These are phyloP conservation scores for Cantharis lateralis DNA, from an alignment of 2,888 invertebrate genomes.

Conservation along the genomic window DNA sequence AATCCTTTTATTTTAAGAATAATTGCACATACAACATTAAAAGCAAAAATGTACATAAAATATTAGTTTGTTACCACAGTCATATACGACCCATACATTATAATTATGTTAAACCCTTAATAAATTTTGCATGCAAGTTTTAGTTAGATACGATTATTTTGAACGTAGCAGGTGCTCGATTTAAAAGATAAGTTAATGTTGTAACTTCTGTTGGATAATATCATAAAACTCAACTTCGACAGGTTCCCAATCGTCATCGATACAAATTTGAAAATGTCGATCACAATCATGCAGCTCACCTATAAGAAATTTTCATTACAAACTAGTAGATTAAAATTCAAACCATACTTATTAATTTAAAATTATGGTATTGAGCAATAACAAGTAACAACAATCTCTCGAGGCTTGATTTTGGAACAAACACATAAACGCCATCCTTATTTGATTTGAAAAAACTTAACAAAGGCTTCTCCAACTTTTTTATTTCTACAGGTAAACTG, in stretches of 20 bases:
- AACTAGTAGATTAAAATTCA: background rate
- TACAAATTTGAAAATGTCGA: background rate
- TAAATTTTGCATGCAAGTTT: background rate
- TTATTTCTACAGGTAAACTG: slow-evolving; percentile 42
- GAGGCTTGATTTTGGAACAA: slow-evolving; percentile 44
- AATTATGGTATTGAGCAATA: slow-evolving; percentile 49
- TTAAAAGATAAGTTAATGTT: background rate
- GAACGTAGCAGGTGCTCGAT: background rate
- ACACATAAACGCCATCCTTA: slow-evolving; percentile 41
- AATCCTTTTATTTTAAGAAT: background rate
- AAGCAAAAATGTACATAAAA: background rate
- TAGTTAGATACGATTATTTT: background rate
- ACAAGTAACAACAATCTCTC: slow-evolving; percentile 48
- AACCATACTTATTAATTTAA: slow-evolving; percentile 45
- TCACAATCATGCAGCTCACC: slow-evolving; percentile 5
- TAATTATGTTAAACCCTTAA: background rate
- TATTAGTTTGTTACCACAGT: background rate
- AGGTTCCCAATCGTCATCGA: background rate
- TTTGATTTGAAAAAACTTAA: slow-evolving; percentile 42
- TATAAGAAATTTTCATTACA: background rate
- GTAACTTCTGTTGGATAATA: background rate
- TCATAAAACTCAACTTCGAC: background rate
- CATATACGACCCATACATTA: background rate
- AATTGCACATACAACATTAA: background rate
- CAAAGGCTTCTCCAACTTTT: slow-evolving; percentile 41